Evolutionary conservation across 1,140 invertebrate species (phyloP), one percentile per base, ranked within the genome.

Genomic region (Conopomorpha cramerella): DNA sequence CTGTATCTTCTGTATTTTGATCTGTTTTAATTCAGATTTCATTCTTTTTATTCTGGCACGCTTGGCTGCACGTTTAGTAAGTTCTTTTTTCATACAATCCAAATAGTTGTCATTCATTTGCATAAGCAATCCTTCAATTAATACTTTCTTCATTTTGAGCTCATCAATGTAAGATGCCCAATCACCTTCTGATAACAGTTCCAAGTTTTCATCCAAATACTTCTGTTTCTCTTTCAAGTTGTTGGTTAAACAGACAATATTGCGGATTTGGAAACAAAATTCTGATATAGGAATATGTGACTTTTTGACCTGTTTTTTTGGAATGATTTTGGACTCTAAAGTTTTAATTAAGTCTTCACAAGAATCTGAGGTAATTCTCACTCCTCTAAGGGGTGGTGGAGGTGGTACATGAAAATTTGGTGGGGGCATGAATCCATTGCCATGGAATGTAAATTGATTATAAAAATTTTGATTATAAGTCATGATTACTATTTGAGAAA

Each of bases 11-110:
- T 58, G 44, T 36, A 54, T 49, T 37, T 80, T 81, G 28, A 79
- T 59, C 15, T 51, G 43, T 49, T 71, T 78, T 51, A 58, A 68
- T 26, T 77, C 50, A 12, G 59, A 46, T 19, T 56, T 77, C 23
- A 72, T 58, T 38, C 63, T 70, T 46, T 81, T 83, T 29, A 81
- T 52, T 25, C 80, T 71, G 14, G 64, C 36, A 35, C 85, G 72
- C 47, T 86, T 87, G 11, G 77, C 81, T 16, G 58, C 63, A 32
- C 85, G 68, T 43, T 79, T 82, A 3, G 68, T 46, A 17, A 86
- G 37, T 27, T 64, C 46, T 30, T 67, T 79, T 38, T 76, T 80
- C 16, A 84, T 44, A 10, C 54, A 41, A 27, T 73, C 71, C 18
- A 79, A 51, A 11, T 70, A 52, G n/a, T 55, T 39, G 28, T 62